These are phyloP conservation scores for Tribolium freemani DNA, from an alignment of 2,888 invertebrate genomes.

Conservation along the genomic window DNA sequence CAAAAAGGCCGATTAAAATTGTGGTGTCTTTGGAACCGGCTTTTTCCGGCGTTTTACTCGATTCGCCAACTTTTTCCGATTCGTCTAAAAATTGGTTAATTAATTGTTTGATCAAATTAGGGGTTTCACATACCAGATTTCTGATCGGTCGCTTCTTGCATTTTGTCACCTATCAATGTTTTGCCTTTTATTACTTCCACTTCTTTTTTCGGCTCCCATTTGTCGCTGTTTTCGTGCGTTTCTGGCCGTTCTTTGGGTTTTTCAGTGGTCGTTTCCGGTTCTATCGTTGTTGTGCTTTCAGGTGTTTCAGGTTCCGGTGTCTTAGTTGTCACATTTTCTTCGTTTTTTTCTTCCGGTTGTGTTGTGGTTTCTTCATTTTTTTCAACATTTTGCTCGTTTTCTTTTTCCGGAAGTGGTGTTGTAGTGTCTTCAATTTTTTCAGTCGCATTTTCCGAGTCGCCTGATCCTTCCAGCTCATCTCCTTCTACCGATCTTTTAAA, in stretches of 20 bases:
- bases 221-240: neutral
- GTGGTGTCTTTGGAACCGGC: constrained; percentile 53
- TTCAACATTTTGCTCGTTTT: constrained; percentile 16
- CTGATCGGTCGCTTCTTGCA: constrained; percentile 9
- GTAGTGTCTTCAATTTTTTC: constrained; percentile 19
- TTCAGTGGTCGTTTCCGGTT: constrained; percentile 5
- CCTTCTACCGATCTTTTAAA: constrained; percentile 9
- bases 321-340: constrained; percentile 20
- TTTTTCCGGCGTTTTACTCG: constrained; percentile 39
- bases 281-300: neutral
- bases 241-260: neutral
- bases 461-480: constrained; percentile 31
- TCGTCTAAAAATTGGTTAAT: neutral
- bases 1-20: constrained; percentile 69
- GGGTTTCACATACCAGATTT: neutral
- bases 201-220: neutral
- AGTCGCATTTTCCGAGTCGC: neutral
- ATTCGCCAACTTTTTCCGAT: neutral
- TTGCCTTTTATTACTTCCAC: constrained; percentile 12
- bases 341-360: constrained; percentile 7
- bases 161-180: neutral
- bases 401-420: neutral
- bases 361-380: neutral
- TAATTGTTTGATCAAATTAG: neutral
- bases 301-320: neutral